Percentiles rank a stretch among this genome's conserved stretches.
Evolutionary conservation across 2,888 invertebrate species (phyloP).

Genomic region (Chrysodeixis includens): DNA sequence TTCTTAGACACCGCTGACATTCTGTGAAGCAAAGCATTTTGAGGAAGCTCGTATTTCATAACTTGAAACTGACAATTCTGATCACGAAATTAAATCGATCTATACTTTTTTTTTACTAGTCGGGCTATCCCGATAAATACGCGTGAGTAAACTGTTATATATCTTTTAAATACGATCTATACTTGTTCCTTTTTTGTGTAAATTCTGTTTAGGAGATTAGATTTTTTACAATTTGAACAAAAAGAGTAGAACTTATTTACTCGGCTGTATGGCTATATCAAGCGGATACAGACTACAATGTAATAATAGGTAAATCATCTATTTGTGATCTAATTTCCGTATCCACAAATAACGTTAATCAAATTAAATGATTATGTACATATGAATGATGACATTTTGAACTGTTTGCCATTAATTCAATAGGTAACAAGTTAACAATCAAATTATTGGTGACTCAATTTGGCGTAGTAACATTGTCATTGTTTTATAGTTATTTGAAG

Average conservation of each 20-base stretch:
- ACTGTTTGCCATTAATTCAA: slow-evolving; percentile 48
- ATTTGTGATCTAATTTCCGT: slow-evolving; percentile 1
- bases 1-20: not conserved
- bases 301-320: not conserved
- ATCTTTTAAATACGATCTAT: no score
- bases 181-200: no score
- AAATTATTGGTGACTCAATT: slow-evolving; percentile 50
- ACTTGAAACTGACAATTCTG: no score
- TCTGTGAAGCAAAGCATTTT: not conserved
- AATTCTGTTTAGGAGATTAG: no score
- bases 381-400: slow-evolving; percentile 51
- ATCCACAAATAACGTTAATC: slow-evolving; percentile 30
- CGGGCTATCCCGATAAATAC: no score
- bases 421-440: slow-evolving; percentile 43
- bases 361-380: slow-evolving; percentile 49
- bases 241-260: no score
- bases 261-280: not conserved
- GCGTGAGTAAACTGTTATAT: no score
- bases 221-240: no score
- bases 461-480: slow-evolving; percentile 33
- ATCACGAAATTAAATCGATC: no score
- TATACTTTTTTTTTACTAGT: no score
- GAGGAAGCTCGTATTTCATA: no score
- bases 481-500: slow-evolving; percentile 22
- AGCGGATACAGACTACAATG: not conserved